Evolutionary conservation across 2,797 vertebrate species (phyloP).

Genomic region (Lophotriccus pileatus): DNA sequence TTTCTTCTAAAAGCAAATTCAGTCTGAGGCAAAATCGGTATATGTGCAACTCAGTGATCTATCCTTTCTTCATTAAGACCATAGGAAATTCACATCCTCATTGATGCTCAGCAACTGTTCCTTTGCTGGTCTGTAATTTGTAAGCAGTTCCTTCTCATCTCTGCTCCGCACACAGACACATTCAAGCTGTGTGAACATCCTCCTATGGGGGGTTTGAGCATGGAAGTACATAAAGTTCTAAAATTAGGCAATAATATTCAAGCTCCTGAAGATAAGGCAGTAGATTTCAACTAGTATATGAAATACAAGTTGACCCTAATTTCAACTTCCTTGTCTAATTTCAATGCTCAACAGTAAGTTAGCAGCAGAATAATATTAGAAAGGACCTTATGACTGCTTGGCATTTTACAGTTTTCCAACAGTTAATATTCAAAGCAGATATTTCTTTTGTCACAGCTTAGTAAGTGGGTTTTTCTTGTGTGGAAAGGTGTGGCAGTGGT

Average conservation of each 20-base stretch:
- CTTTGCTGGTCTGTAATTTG: not conserved
- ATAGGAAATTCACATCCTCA: not conserved
- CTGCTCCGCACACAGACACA: not conserved
- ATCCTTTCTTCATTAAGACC: not conserved
- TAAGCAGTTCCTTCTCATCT: not conserved
- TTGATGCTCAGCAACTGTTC: not conserved
- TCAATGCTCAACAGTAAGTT: not conserved
- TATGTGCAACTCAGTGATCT: not conserved
- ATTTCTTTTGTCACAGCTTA: constrained; percentile 24
- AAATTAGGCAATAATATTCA: not conserved
- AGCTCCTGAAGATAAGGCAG: not conserved
- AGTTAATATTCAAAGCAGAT: constrained; percentile 29
- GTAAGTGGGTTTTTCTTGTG: not conserved
- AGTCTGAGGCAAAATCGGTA: not conserved
- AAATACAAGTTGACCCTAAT: not conserved
- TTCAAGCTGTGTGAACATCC: not conserved
- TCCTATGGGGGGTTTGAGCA: not conserved
- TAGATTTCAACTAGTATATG: not conserved
- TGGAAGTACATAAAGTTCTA: not conserved
- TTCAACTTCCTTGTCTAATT: not conserved
- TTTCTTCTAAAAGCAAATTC: not conserved
- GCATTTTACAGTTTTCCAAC: not conserved
- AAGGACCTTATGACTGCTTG: not conserved
- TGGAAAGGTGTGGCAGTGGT: not conserved
- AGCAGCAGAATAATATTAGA: not conserved